A percentile compares a stretch with the other conserved stretches of the same genome.
These are phyloP conservation scores for Tupaia tana DNA, from an alignment of 2,113 vertebrate genomes.

Conservation along the genomic window DNA sequence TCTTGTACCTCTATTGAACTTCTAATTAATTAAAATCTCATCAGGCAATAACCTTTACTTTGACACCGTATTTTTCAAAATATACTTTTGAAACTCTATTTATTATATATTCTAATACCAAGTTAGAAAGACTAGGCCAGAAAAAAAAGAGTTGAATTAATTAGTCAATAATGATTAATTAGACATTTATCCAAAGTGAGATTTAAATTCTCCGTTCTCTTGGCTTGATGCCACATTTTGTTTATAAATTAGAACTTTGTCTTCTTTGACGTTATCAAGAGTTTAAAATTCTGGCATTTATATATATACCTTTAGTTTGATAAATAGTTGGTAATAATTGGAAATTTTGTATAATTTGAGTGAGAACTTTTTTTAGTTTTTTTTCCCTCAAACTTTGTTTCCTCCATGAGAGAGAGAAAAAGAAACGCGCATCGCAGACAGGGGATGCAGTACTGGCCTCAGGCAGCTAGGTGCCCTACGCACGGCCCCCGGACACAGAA, in stretches of 20 bases:
- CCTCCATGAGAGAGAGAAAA: too few relatives aligned
- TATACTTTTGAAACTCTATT: conserved; percentile 13
- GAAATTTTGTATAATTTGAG: conserved; percentile 14
- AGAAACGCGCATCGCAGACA: too few relatives aligned
- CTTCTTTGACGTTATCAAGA: conserved; percentile 46
- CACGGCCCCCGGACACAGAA: too few relatives aligned
- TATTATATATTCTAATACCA: background rate
- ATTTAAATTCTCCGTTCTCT: conserved; percentile 44
- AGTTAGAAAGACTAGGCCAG: conserved; percentile 45
- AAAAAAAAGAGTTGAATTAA: conserved; percentile 72
- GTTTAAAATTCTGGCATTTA: conserved; percentile 49
- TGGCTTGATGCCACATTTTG: conserved; percentile 61
- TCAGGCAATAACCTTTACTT: conserved; percentile 53
- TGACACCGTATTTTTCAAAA: conserved; percentile 47
- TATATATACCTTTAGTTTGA: conserved; percentile 28
- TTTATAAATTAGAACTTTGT: conserved; percentile 60
- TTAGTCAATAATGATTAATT: conserved; percentile 77
- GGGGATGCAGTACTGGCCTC: too few relatives aligned
- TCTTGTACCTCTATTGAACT: conserved; percentile 48
- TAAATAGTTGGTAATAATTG: conserved; percentile 39
- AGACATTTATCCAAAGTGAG: conserved; percentile 57
- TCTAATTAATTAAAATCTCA: conserved; percentile 76
- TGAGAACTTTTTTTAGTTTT: background rate
- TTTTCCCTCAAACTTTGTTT: too few relatives aligned
- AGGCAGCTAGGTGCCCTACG: too few relatives aligned